Base-by-base conservation (phyloP, 2,797 vertebrate genomes). In the Phrynocephalus forsythii region DNA sequence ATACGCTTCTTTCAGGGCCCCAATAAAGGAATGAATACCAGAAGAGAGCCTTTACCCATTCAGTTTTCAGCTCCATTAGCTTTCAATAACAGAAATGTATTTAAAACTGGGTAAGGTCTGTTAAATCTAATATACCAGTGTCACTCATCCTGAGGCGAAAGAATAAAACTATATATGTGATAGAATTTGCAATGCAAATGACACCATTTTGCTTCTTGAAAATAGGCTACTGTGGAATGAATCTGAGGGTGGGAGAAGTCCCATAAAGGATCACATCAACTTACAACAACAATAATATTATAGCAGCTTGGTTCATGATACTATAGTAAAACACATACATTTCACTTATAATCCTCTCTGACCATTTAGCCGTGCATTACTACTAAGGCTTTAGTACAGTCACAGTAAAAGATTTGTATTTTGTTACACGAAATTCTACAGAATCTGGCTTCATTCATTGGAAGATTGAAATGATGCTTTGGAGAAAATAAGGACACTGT, bases 141-240 rank as follows among this genome's bases (percentile, higher is more conserved):
- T 95, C 95, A 97, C 90, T 97, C 96, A 97, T 93, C 91, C 93
- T 87, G 89, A 91, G 84, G 89, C 90, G 89, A 92, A 93, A 96
- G 95, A 97, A 95, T 93, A 89, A 95, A 96, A 93, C 94, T 94
- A 96, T 93, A 92, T 95, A 90, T 95, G 94, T 91, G 95, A 93
- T 93, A 82, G 91, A 91, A 97, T 97, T 97, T 96, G 96, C 96
- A 97, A 96, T 97, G 95, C 95, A 96, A 96, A 97, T 96, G 80
- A 90, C 95, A 92, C 90, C 85, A 90, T 94, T 96, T 95, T 91
- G 63, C 83, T 92, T 69, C 82, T 91, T 93, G 94, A 95, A 95
- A 95, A 93, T 87, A 91, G 91, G 87, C 87, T 95, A 86, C 92
- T 92, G 90, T 94, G 89, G 72, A 87, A 86, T 84, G 16, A 84